phyloP scores from a whole-genome alignment of 2,797 vertebrate species.

The Rhinatrema bivittatum region DNA sequence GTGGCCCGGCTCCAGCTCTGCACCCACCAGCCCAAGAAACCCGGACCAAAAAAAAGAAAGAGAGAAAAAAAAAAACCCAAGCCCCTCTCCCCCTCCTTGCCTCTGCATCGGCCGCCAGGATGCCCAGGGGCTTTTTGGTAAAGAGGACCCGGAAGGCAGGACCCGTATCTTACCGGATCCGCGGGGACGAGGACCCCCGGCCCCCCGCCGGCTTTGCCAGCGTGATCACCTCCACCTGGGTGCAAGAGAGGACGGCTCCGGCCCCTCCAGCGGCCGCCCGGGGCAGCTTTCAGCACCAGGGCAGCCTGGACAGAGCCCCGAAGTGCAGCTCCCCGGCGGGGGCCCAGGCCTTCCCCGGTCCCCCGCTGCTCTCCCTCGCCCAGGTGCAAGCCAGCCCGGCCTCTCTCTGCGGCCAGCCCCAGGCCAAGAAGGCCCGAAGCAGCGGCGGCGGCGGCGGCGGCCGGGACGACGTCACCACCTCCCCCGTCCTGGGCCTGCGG shows the following conservation, averaged over 20 bases:
- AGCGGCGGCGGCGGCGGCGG: slow-evolving; percentile 81
- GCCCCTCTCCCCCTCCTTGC: neutral
- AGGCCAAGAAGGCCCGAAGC: slow-evolving; percentile 85
- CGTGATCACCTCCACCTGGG: neutral
- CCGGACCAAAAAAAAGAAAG: too few relatives aligned
- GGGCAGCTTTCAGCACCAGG: slow-evolving; percentile 1
- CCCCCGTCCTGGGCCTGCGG: slow-evolving; percentile 81
- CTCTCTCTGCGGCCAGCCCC: slow-evolving; percentile 40
- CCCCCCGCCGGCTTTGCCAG: neutral
- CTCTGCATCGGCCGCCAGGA: neutral
- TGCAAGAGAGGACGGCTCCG: neutral
- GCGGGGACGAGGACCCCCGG: neutral
- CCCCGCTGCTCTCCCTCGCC: too few relatives aligned
- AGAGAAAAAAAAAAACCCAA: too few relatives aligned
- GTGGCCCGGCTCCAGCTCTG: neutral
- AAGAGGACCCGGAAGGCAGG: slow-evolving; percentile 35
- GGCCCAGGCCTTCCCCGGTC: too few relatives aligned
- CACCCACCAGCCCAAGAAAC: neutral
- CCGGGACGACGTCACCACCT: slow-evolving; percentile 85
- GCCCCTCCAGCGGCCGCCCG: neutral
- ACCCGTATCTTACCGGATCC: slow-evolving; percentile 35
- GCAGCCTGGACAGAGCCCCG: slow-evolving; percentile 5
- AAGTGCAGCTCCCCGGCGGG: slow-evolving; percentile 20
- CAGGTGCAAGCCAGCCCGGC: slow-evolving; percentile 15
- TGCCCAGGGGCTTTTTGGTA: slow-evolving; percentile 48